Evolutionary conservation across 1,140 invertebrate genomes (phyloP), one percentile per base, ranked within the genome.

Genomic region (Drosophila bifasciata): DNA sequence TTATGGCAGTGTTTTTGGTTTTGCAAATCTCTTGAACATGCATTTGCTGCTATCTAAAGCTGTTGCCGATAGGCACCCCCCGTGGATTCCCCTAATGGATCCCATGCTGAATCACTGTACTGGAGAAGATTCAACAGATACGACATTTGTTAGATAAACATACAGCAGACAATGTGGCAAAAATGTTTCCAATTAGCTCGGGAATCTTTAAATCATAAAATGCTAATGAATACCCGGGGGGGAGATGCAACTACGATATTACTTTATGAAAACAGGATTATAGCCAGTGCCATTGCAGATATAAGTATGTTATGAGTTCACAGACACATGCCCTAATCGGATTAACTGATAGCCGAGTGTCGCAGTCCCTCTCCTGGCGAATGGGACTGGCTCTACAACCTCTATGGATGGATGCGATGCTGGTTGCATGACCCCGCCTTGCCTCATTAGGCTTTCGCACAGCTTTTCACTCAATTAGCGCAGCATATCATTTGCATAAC

Each of bases 401-500:
- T 62, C 44, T 62, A 8, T 23, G 19, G 64, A 48, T 55, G 44
- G 52, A 45, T 63, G 28, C 3, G 43, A 68, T 68, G 56, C 43
- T 23, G 32, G 57, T 28, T 72, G 49, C 68, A 72, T 62, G 69
- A 62, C 67, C 58, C 32, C 45, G 40, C 45, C 44, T 28, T 39
- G 32, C 58, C 55, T 73, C 51, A 62, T 73, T 73, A 73, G 58
- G 45, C 67, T 56, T 74, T 73, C 40, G 69, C 75, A 73, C 53
- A 62, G 46, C 62, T 73, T 80, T 86, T 80, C 59, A 66, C 56
- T 86, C 77, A 86, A 81, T 85, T 85, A 81, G 63, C 80, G 63
- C 63, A 63, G 81, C 81, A 80, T 74, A 80, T 74, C 59, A 80
- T 85, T 85, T 85, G 80, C 80, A 86, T 86, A 77, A 75, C 71